phyloP scores from a whole-genome alignment of 2,797 vertebrate species.

The Halcyon leucocephala region DNA sequence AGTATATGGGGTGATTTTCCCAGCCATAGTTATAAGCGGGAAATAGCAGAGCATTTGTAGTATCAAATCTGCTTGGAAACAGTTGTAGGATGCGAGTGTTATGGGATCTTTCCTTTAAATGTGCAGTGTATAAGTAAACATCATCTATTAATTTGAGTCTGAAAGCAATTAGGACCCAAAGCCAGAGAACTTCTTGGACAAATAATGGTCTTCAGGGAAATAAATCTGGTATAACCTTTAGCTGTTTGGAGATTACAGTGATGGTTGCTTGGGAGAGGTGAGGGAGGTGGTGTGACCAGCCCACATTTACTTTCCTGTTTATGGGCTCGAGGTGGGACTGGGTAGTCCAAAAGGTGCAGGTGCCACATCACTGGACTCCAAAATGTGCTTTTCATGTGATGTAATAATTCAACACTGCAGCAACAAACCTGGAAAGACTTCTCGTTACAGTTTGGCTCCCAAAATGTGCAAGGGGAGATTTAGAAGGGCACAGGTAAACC shows the following conservation, averaged over 20 bases:
- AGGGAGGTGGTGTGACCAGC: background rate
- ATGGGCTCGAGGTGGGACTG: background rate
- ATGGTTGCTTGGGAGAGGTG: background rate
- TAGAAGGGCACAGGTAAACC: background rate
- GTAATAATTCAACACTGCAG: background rate
- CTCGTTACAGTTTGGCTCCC: background rate
- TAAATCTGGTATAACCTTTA: background rate
- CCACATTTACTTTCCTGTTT: background rate
- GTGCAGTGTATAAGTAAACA: background rate
- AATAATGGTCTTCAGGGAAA: background rate
- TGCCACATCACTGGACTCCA: background rate
- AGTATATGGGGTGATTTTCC: background rate
- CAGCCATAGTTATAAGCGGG: background rate
- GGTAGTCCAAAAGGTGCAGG: background rate
- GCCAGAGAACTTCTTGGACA: background rate
- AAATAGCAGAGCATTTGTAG: background rate
- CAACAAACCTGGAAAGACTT: background rate
- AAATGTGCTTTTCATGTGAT: background rate
- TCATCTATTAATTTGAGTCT: background rate
- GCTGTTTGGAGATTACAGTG: background rate
- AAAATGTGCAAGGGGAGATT: background rate
- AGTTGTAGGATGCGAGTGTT: background rate
- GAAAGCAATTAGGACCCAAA: background rate
- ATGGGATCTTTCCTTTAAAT: background rate
- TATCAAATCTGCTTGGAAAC: background rate